Evolutionary conservation across 2,888 invertebrate genomes (phyloP).

Genomic region (Dermolepida albohirtum): DNA sequence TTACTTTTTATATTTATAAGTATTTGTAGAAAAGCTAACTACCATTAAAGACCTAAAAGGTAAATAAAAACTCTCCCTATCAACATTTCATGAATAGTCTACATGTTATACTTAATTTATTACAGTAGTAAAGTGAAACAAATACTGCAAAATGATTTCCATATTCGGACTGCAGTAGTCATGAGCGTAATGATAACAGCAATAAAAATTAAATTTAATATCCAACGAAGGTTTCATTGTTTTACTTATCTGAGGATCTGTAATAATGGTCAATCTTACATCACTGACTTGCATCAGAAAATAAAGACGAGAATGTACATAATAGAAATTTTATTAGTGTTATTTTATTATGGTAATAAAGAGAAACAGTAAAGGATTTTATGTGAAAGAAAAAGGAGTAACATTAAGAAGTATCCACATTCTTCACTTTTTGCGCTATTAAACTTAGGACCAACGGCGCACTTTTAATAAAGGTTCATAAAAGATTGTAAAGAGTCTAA

Average conservation of each 20-base stretch:
- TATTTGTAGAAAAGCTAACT: too few species aligned
- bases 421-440: not conserved
- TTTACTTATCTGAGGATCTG: slow-evolving; percentile 2
- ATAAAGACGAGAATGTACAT: slow-evolving; percentile 6
- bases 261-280: slow-evolving; percentile 12
- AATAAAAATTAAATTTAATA: slow-evolving; percentile 22
- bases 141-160: not conserved
- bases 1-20: too few species aligned
- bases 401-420: not conserved
- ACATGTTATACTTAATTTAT: not conserved
- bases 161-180: not conserved
- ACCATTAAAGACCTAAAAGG: too few species aligned
- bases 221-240: slow-evolving; percentile 3
- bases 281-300: slow-evolving; percentile 11
- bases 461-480: not conserved
- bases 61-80: too few species aligned
- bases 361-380: slow-evolving; percentile 20
- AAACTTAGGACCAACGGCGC: too few species aligned
- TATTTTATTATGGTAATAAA: slow-evolving; percentile 29
- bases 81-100: not conserved
- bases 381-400: slow-evolving; percentile 4
- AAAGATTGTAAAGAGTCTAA: too few species aligned
- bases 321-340: slow-evolving; percentile 28
- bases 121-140: not conserved
- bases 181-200: not conserved